Evolutionary conservation across 2,797 vertebrate species (phyloP).

Genomic region (Poeciliopsis infans): DNA sequence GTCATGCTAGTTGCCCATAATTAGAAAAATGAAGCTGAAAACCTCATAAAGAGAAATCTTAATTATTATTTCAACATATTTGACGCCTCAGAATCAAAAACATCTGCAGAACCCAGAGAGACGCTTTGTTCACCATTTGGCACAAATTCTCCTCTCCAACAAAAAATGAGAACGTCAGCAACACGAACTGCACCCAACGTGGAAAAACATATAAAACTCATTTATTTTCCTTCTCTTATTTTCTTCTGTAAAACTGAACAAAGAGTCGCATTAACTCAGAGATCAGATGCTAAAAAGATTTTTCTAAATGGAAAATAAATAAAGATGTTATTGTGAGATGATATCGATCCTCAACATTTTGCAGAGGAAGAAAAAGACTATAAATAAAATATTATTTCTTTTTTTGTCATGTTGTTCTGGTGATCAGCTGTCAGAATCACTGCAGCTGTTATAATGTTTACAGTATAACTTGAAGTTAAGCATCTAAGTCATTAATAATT

Average conservation of each 20-base stretch:
- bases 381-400: too few species aligned
- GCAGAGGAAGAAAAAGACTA: not conserved
- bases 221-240: conserved; percentile 24
- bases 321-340: conserved; percentile 41
- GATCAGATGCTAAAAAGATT: conserved; percentile 15
- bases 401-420: too few species aligned
- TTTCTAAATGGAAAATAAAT: conserved; percentile 32
- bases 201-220: conserved; percentile 39
- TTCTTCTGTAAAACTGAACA: conserved; percentile 30
- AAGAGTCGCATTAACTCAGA: conserved; percentile 10
- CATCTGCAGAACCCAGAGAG: conserved; percentile 42
- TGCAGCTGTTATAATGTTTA: too few species aligned
- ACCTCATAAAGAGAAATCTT: conserved; percentile 21
- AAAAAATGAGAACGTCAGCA: not conserved
- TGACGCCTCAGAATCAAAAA: conserved; percentile 24
- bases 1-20: not conserved
- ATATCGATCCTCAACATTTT: not conserved
- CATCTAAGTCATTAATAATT: too few species aligned
- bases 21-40: conserved; percentile 16
- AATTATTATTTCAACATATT: conserved; percentile 40
- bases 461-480: too few species aligned
- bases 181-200: conserved; percentile 5
- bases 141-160: conserved; percentile 16
- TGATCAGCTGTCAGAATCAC: too few species aligned
- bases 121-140: conserved; percentile 57